Evolutionary conservation across 2,113 vertebrate species (phyloP), one percentile per base, ranked within the genome.

Genomic region (Chlorodrepanis virens): DNA sequence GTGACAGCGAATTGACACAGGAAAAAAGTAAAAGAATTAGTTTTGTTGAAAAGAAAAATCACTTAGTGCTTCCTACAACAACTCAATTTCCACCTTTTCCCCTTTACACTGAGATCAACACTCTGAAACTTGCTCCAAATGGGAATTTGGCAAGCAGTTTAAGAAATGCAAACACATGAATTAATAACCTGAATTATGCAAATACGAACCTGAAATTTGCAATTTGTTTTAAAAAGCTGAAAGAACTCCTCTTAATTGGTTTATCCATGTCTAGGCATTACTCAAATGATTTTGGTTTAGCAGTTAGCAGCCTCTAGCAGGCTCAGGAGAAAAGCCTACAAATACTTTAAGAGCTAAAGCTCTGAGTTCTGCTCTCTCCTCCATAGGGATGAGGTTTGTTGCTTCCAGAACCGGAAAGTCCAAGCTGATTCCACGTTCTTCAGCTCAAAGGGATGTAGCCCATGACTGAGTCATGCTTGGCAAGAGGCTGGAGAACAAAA

Each of bases 171-270:
- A 89, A 77, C 72, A 72, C 53, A 60, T 40, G 12, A 77, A 92
- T 83, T 86, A 90, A 83, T 90, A 90, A 86, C 40, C 68, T 65
- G 60, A 83, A 91, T 93, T 83, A 92, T 65, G 65, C 56, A 93
- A 87, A 90, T 86, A 29, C 0, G 1, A 92, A 81, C 65, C 49
- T 42, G 59, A 86, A 76, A 68, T 75, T 83, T 61, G 65, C 57
- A 61, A 84, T 79, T 84, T 79, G 25, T 64, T 84, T 56, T 57
- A n/a, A 95, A 84, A 89, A 89, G 49, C 93, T 49, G 19, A 60
- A 92, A 83, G 33, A 37, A 49, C n/a, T 74, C 25, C 4, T 39
- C 13, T 71, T 90, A 90, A 67, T 60, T 11, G 4, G 23, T 81
- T 92, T 88, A 83, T 49, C 56, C 35, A 11, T 24, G 29, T n/a